These are phyloP conservation scores for Lasius platythorax DNA, from an alignment of 2,888 invertebrate species.

Conservation along the genomic window DNA sequence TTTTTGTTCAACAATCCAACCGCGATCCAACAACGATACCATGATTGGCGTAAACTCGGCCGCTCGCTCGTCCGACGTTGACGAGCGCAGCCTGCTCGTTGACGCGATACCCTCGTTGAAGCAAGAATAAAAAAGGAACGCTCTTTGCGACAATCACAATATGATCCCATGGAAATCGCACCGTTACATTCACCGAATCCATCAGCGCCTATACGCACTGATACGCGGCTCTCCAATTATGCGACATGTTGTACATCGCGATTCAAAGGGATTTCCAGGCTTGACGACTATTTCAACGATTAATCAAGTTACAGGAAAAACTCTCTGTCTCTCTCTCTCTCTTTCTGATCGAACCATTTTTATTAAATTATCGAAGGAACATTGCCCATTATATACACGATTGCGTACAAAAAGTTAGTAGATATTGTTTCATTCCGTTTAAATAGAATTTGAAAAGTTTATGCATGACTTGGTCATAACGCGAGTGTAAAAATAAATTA, in stretches of 20 bases:
- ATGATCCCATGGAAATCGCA: constrained; percentile 1
- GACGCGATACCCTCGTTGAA: constrained; percentile 8
- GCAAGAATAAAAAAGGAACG: background rate
- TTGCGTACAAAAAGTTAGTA: background rate
- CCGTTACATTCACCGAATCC: constrained; percentile 2
- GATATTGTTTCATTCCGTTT: background rate
- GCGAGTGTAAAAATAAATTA: background rate
- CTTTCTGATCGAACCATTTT: background rate
- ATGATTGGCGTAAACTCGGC: constrained; percentile 49
- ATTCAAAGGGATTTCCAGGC: constrained; percentile 12
- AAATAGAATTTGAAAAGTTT: constrained; percentile 5
- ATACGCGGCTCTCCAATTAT: background rate
- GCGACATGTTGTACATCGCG: background rate
- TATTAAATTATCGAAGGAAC: background rate
- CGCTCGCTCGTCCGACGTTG: constrained; percentile 27
- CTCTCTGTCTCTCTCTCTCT: background rate
- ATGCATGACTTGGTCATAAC: background rate
- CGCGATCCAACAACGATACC: background rate
- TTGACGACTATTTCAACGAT: background rate
- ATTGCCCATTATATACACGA: background rate
- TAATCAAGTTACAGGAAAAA: background rate
- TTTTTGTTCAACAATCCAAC: constrained; percentile 40
- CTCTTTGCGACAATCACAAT: background rate
- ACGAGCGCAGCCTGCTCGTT: constrained; percentile 27
- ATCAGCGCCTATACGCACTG: background rate